A percentile compares a stretch with the other conserved stretches of the same genome.
phyloP scores from a whole-genome alignment of 2,113 vertebrate genomes.

The Callipepla californica region DNA sequence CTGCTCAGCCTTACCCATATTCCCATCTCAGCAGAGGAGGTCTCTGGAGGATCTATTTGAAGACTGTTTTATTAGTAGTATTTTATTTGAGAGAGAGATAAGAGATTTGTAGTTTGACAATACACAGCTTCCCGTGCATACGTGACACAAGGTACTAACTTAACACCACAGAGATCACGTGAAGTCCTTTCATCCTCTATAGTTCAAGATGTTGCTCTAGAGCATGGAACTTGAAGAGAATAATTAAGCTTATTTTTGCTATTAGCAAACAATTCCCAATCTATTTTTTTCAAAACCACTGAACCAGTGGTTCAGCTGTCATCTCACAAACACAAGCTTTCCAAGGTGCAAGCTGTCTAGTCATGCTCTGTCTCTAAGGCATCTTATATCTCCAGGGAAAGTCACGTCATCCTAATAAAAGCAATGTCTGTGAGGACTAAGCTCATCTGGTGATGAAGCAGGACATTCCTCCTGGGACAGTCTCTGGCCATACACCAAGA shows the following conservation, averaged over 20 bases:
- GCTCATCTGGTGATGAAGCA: neutral
- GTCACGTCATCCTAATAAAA: neutral
- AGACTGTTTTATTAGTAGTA: neutral
- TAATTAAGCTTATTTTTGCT: constrained; percentile 32
- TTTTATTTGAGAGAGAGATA: neutral
- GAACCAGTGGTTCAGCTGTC: neutral
- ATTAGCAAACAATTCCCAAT: constrained; percentile 31
- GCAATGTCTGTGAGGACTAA: neutral
- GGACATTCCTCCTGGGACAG: neutral
- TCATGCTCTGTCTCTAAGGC: neutral
- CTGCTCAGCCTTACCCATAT: neutral
- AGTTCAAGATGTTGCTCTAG: neutral
- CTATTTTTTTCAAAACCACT: neutral
- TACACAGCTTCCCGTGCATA: neutral
- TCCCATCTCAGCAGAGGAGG: neutral
- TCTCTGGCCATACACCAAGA: neutral
- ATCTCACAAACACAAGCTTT: neutral
- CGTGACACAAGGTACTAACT: neutral
- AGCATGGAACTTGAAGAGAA: neutral
- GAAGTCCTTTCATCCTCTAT: neutral
- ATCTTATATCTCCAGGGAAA: neutral
- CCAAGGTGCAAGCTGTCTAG: neutral
- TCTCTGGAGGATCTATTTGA: neutral
- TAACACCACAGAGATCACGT: neutral
- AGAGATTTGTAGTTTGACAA: neutral